Base-by-base conservation (phyloP, 2,797 vertebrate species). In the Melanotaenia nigrans region DNA sequence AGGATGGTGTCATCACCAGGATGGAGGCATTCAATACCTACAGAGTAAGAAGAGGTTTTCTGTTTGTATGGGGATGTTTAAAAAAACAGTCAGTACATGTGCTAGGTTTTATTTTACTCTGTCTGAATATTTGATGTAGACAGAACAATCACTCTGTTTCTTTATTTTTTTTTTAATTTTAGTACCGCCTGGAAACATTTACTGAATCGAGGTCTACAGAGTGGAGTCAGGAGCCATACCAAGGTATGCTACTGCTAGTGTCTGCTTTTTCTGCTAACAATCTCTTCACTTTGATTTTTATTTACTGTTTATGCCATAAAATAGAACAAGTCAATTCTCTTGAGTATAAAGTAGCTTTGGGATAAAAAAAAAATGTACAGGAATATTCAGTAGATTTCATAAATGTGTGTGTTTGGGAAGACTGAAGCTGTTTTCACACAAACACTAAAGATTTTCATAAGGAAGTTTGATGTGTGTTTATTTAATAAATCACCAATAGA, bases 161-260 rank as follows among this genome's bases (percentile, higher is more conserved):
- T 67, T 56, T 32, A 20, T n/a, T 14, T 0, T 1, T 0, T 65
- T 5, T 35, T 57, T 65, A 77, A 18, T 83, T 75, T 62, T 75
- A 96, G 96, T 96, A 96, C 81, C 93, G 92, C 9, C 77, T 94
- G 81, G 95, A 94, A 87, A 95, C 94, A 3, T 95, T 94, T 75
- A 89, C 67, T 12, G 92, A 95, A 78, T 88, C 91, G 1, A 74
- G 93, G 77, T 86, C 86, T 20, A 94, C 94, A 30, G 84, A 90
- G 49, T 93, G 92, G 93, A 76, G 63, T 62, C 76, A 87, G 0
- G 68, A 87, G 55, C 88, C 93, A 2, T 90, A 85, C 18, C 11
- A 55, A 0, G 88, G 92, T 93, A 79, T 61, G 3, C 56, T 49
- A 45, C 11, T 55, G 0, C 24, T 35, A 40, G 9, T 2, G n/a